These are phyloP conservation scores for Xestia c-nigrum DNA, from an alignment of 2,888 invertebrate genomes.

Conservation along the genomic window DNA sequence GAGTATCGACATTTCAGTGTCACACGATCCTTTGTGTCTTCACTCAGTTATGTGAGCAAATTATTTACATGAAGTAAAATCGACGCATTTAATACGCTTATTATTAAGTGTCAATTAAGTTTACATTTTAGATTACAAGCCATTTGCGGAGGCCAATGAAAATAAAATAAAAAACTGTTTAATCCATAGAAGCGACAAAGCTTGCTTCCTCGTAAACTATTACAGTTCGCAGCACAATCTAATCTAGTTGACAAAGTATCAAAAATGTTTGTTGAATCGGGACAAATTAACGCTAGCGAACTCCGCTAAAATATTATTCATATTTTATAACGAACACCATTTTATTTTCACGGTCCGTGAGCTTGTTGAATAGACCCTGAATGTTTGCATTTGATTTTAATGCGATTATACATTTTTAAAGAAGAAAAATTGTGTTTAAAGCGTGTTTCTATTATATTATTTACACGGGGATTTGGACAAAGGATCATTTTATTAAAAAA, in stretches of 20 bases:
- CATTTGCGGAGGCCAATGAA: not conserved
- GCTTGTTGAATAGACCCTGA: constrained; percentile 44
- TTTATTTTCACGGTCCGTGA: constrained; percentile 49
- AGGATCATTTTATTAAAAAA: not conserved
- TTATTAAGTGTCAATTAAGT: not conserved
- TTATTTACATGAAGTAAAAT: not conserved
- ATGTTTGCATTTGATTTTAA: constrained; percentile 54
- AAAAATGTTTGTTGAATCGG: constrained; percentile 69
- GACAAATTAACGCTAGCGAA: constrained; percentile 67
- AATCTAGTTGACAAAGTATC: constrained; percentile 65
- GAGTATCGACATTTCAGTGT: constrained; percentile 5
- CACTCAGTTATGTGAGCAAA: not conserved
- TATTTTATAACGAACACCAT: constrained; percentile 59
- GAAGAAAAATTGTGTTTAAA: constrained; percentile 42
- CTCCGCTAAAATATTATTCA: constrained; percentile 66
- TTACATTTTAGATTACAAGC: not conserved
- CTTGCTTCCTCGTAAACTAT: constrained; percentile 46
- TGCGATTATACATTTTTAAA: constrained; percentile 51
- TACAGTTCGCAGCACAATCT: constrained; percentile 49
- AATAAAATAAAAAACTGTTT: not conserved
- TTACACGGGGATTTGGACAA: constrained; percentile 29
- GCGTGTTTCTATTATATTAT: constrained; percentile 24
- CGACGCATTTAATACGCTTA: not conserved
- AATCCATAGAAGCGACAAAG: constrained; percentile 14
- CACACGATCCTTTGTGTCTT: constrained; percentile 20